Conservation (phyloP, 2,888 invertebrate species). For the Aspidapion aeneum region DNA sequence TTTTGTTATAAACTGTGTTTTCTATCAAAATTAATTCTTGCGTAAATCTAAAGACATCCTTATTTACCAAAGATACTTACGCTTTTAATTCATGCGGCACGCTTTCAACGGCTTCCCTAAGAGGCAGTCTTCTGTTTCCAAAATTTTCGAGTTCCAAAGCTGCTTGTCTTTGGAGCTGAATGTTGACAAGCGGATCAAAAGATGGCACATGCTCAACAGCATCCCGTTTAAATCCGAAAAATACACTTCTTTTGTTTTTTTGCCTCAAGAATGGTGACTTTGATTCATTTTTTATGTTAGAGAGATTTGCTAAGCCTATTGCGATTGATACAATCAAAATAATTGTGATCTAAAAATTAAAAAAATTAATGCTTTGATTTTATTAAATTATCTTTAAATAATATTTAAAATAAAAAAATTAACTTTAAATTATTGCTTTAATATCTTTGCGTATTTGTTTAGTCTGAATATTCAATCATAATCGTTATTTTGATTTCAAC, state of each 20-base stretch:
- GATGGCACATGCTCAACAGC: conserved; percentile 49
- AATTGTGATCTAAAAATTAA: not conserved
- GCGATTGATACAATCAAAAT: not conserved
- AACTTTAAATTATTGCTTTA: too few species aligned
- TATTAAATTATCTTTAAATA: too few species aligned
- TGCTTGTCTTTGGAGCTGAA: conserved; percentile 22
- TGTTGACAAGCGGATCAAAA: conserved; percentile 5
- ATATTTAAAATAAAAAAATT: conserved; percentile 1
- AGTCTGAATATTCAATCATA: too few species aligned
- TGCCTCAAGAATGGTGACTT: not conserved
- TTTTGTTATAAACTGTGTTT: too few species aligned
- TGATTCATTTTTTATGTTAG: not conserved
- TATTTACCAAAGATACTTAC: too few species aligned
- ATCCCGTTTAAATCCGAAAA: conserved; percentile 44
- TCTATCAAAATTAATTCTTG: too few species aligned
- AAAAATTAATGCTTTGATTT: too few species aligned
- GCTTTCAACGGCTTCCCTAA: conserved; percentile 75
- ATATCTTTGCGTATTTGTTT: too few species aligned
- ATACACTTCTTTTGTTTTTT: not conserved
- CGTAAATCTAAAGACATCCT: too few species aligned
- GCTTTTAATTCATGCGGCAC: conserved; percentile 56
- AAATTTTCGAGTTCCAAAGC: conserved; percentile 38
- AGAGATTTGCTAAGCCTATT: not conserved
- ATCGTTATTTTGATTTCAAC: too few species aligned
- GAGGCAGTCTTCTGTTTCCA: conserved; percentile 54